phyloP scores from a whole-genome alignment of 2,888 invertebrate species.

The Eucera pruinosa region DNA sequence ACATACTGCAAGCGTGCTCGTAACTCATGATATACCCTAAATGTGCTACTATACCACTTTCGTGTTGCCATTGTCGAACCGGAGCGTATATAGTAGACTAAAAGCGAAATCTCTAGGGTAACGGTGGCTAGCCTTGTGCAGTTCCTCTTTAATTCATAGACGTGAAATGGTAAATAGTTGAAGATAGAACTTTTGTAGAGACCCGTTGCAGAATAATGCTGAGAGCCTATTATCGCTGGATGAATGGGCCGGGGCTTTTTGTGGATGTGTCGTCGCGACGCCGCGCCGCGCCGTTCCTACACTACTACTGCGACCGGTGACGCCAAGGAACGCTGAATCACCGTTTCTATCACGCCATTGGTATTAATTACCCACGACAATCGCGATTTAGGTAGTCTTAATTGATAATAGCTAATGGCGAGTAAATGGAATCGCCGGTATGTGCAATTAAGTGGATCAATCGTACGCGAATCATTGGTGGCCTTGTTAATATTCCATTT shows the following conservation, averaged over 20 bases:
- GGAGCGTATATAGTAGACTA: not conserved
- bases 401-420: constrained; percentile 51
- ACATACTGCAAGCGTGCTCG: not conserved
- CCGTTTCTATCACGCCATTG: too few species aligned
- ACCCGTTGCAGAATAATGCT: not conserved
- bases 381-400: constrained; percentile 45
- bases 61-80: constrained; percentile 21
- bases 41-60: constrained; percentile 5
- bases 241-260: constrained; percentile 45
- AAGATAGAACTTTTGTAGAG: constrained; percentile 9
- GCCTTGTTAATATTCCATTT: not conserved
- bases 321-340: too few species aligned
- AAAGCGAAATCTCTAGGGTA: constrained; percentile 3
- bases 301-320: too few species aligned
- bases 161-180: constrained; percentile 32
- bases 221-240: constrained; percentile 47
- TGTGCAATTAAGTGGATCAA: constrained; percentile 32
- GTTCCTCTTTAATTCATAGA: constrained; percentile 43
- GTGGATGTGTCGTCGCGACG: constrained; percentile 34
- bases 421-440: not conserved
- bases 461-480: constrained; percentile 9
- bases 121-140: not conserved
- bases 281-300: constrained; percentile 19
- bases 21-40: constrained; percentile 13
- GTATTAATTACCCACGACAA: constrained; percentile 61